Evolutionary conservation across 53 echinoderm and acorn worm species (phyloP), one percentile per base, ranked within the genome.

Genomic region (Crossaster papposus): DNA sequence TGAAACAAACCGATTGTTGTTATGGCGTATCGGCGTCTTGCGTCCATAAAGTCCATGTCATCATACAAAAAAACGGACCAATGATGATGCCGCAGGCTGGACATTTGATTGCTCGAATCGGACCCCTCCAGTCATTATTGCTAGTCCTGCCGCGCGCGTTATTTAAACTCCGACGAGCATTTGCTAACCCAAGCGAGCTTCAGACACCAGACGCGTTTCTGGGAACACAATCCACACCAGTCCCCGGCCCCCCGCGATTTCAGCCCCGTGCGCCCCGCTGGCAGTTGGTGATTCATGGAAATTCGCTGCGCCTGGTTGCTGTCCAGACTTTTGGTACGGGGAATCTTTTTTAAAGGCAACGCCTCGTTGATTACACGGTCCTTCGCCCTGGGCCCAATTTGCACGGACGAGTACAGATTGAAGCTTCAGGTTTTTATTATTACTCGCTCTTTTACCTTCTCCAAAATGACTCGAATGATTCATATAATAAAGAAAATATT

Each of bases 131-230:
- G 34, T 23, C 76, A 0, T n/a, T n/a, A n/a, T 52, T 77, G 15
- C 55, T 37, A 13, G 17, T 36, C 34, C 62, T 30, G 37, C 83
- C 13, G n/a, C 50, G 83, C 13, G n/a, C 50, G 83, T 83, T 78
- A 87, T 73, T 55, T 7, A 55, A 75, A 58, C 77, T 87, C 77
- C 87, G 55, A 32, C 76, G 77, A 35, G 54, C 58, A 77, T 87
- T n/a, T 87, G 87, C 54, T 34, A 51, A 87, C 34, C 87, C 54
- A 76, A 55, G 87, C 87, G 72, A 76, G 54, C 26, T 35, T n/a
- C n/a, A n/a, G 54, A 6, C 30, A 76, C 1, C 23, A 13, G 22
- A 36, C 12, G 52, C 11, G 30, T 74, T 32, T 22, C 11, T 33
- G 52, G 74, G 72, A 52, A 73, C 17, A 33, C 13, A 13, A 13